Base-by-base conservation (phyloP, 2,888 invertebrate genomes). In the Tinea trinotella region DNA sequence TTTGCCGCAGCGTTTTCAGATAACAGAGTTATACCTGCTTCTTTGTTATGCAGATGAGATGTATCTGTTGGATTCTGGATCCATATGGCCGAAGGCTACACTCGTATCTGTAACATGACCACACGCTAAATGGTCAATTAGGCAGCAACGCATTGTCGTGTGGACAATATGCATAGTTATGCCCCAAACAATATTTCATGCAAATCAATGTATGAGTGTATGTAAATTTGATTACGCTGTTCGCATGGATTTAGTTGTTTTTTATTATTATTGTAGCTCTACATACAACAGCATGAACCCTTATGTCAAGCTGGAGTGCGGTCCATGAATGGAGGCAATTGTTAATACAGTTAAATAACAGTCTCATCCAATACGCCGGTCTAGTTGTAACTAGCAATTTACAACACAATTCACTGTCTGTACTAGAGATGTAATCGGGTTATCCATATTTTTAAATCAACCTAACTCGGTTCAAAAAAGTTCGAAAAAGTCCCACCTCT, bases 81-180 rank as follows among this genome's bases (percentile, higher is more conserved):
- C 13, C 49, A 34, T n/a, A 19, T 12, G 17, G 10, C 78, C 73
- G 65, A 70, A 68, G 78, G 78, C 76, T 70, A 75, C 66, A 63
- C 61, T 64, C 65, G 63, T 62, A 64, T 64, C 75, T 78, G 76
- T 76, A 76, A 76, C 75, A 62, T 56, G 24, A 61, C 62, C 67
- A 73, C 76, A 73, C 68, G 75, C 73, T 74, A 75, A 77, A 75
- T 73, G 74, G 67, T 70, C 77, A 77, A 78, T 78, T 77, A 76
- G 70, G 64, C 65, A 70, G 64, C 67, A 60, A 46, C 50, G 24
- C 50, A 50, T 50, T 50, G 50, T 50, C 46, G 46, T 17, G 18
- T 19, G 17, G 19, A 46, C 46, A 46, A 46, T 46, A 46, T 46
- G 46, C 46, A 46, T 46, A 46, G 46, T 46, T 46, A 46, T 46